These are phyloP conservation scores for Ctena decussata DNA, from an alignment of 2,888 invertebrate species.

Conservation along the genomic window DNA sequence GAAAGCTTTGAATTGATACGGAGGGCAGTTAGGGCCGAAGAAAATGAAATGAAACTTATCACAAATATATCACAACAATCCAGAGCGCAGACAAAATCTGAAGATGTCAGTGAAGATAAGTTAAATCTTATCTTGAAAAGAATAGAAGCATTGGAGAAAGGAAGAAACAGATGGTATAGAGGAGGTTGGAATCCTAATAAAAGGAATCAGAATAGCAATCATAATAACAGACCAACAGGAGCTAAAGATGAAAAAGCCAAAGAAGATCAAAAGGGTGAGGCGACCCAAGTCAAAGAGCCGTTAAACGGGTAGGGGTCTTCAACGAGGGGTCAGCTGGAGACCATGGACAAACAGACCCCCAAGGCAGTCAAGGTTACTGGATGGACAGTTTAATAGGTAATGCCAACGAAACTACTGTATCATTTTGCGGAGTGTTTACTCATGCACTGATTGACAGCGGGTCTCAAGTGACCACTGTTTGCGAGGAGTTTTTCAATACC, in stretches of 20 bases:
- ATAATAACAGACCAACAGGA: neutral
- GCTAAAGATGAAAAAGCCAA: neutral
- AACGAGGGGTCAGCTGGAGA: slow-evolving; percentile 1
- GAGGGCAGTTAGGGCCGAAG: neutral
- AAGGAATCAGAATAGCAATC: neutral
- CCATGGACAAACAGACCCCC: neutral
- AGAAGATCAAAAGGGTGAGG: neutral
- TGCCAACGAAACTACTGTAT: neutral
- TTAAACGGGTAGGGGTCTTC: neutral
- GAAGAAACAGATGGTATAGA: neutral
- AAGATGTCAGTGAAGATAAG: neutral
- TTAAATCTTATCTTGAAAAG: neutral
- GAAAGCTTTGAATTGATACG: neutral
- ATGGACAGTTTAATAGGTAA: neutral
- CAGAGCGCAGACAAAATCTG: neutral
- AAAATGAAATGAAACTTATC: neutral
- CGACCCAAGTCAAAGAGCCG: neutral
- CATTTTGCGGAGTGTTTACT: neutral
- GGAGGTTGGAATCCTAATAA: neutral
- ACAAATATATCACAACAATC: neutral
- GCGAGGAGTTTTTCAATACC: neutral
- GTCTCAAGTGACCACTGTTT: neutral
- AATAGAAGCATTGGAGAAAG: slow-evolving; percentile 1
- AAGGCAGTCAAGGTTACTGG: neutral
- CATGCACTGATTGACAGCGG: neutral